phyloP scores from a whole-genome alignment of 2,888 invertebrate genomes.

The Zaprionus bogoriensis region DNA sequence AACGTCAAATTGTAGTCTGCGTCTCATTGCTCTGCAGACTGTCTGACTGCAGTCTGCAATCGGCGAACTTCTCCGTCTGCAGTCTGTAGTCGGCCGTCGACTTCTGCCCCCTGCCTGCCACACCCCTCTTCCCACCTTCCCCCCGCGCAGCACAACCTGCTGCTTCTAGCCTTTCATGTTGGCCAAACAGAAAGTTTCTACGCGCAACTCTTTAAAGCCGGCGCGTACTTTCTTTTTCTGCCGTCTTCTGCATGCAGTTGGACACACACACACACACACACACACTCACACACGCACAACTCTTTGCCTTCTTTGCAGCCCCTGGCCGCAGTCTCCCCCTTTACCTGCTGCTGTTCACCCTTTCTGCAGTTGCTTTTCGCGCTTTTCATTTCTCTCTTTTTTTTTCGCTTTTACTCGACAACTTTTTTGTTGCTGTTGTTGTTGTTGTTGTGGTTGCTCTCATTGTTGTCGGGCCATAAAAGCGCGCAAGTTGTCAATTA shows the following conservation, averaged over 20 bases:
- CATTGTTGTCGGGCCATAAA: conserved; percentile 58
- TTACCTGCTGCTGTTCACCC: not conserved
- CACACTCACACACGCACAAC: no score
- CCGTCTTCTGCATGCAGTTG: conserved; percentile 50
- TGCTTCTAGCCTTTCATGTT: conserved; percentile 1
- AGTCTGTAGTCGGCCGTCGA: not conserved
- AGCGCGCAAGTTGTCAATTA: conserved; percentile 73
- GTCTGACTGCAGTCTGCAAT: conserved; percentile 29
- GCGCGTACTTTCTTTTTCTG: conserved; percentile 64
- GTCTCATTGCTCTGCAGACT: no score
- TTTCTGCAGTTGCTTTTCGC: conserved; percentile 30
- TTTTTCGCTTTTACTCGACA: conserved; percentile 54
- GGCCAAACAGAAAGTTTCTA: conserved; percentile 55
- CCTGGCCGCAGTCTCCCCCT: not conserved
- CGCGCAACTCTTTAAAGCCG: conserved; percentile 26
- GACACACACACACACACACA: not conserved
- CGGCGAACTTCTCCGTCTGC: no score
- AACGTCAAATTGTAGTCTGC: no score
- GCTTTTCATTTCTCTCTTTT: conserved; percentile 53
- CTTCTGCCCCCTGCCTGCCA: not conserved
- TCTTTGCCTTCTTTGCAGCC: no score
- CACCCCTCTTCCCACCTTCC: not conserved
- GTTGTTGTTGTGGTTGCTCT: conserved; percentile 39
- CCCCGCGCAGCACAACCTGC: not conserved
- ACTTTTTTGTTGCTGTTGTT: conserved; percentile 37